Conservation (phyloP, 2,113 vertebrate genomes). For the Lanius ludovicianus region DNA sequence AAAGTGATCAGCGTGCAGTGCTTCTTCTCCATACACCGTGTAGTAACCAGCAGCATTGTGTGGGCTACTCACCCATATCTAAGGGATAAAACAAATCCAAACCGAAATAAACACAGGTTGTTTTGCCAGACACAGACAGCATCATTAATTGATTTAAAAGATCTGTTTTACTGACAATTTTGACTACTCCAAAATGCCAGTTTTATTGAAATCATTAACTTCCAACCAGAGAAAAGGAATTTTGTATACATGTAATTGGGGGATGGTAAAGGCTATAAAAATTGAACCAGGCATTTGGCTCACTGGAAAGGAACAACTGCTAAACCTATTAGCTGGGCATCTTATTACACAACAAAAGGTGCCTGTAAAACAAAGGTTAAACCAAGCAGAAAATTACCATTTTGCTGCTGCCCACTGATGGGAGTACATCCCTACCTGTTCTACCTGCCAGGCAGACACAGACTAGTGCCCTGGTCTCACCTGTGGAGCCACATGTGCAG, state of each 20-base stretch:
- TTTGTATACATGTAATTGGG: not conserved
- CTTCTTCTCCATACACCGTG: constrained; percentile 92
- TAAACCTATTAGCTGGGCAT: not conserved
- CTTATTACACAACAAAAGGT: not conserved
- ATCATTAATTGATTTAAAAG: not conserved
- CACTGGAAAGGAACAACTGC: not conserved
- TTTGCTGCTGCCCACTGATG: not conserved
- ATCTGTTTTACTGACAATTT: not conserved
- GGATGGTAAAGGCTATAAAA: not conserved
- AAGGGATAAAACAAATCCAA: not conserved
- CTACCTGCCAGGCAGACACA: not conserved
- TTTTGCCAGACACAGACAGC: not conserved
- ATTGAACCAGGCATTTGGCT: not conserved
- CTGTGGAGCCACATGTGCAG: not conserved
- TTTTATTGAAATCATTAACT: not conserved
- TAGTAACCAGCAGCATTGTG: constrained; percentile 96
- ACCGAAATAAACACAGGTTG: not conserved
- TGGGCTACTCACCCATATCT: constrained; percentile 97
- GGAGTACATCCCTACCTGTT: not conserved
- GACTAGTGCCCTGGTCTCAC: not conserved
- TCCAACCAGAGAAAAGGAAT: not conserved
- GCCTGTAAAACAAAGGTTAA: not conserved
- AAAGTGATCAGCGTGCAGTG: constrained; percentile 93
- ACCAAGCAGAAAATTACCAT: not conserved
- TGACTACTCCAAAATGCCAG: not conserved